Evolutionary conservation across 2,888 invertebrate genomes (phyloP).

Genomic region (Ennomos quercinarius): DNA sequence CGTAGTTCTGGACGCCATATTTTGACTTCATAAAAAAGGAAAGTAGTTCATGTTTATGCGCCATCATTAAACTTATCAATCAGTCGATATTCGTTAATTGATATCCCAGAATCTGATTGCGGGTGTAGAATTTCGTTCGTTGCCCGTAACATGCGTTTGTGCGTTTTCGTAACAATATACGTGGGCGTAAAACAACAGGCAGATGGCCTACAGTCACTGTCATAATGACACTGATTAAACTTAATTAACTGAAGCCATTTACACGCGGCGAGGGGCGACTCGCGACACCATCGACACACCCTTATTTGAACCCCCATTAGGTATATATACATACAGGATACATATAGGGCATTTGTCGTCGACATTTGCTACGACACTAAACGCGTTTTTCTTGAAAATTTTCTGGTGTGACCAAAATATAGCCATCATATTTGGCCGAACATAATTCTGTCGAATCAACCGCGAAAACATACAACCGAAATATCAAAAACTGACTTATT

Average conservation of each 20-base stretch:
- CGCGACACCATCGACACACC: conserved; percentile 40
- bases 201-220: conserved; percentile 71
- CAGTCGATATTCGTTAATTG: conserved; percentile 27
- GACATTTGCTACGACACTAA: conserved; percentile 38
- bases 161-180: conserved; percentile 71
- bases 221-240: conserved; percentile 80
- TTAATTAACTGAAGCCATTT: conserved; percentile 86
- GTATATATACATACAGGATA: too few relatives aligned
- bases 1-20: conserved; percentile 2
- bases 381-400: conserved; percentile 13
- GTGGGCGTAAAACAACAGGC: conserved; percentile 76
- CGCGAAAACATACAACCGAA: too few relatives aligned
- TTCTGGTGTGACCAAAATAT: too few relatives aligned
- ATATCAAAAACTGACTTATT: not conserved
- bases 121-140: conserved; percentile 34
- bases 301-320: conserved; percentile 34
- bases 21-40: conserved; percentile 15
- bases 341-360: conserved; percentile 61
- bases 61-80: conserved; percentile 14
- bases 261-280: conserved; percentile 60
- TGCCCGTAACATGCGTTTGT: conserved; percentile 33
- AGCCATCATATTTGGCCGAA: too few relatives aligned
- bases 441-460: too few relatives aligned
- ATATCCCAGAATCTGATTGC: conserved; percentile 23
- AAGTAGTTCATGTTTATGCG: conserved; percentile 7